These are phyloP conservation scores for Stomorhina lunata DNA, from an alignment of 2,888 invertebrate genomes.

Conservation along the genomic window DNA sequence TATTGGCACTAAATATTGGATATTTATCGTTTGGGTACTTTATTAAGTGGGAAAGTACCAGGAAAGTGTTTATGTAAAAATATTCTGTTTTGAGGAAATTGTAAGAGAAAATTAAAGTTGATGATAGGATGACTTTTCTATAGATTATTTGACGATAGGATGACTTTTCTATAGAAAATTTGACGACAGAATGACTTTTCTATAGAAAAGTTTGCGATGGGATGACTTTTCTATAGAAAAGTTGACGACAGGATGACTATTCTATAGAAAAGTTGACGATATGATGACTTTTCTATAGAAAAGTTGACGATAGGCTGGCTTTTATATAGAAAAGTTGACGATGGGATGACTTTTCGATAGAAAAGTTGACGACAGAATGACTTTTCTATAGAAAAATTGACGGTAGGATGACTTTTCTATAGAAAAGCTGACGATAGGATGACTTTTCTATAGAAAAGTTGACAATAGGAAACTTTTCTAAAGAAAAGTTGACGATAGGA, in stretches of 20 bases:
- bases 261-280: neutral
- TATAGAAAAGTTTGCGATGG: neutral
- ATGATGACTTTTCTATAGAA: neutral
- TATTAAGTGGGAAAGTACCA: neutral
- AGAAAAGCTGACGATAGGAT: neutral
- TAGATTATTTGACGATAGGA: neutral
- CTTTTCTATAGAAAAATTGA: neutral
- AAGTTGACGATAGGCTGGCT: too few species aligned
- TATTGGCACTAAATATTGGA: neutral
- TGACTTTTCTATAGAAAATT: neutral
- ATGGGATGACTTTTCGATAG: neutral
- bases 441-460: neutral
- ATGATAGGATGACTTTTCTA: too few species aligned
- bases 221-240: neutral
- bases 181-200: too few species aligned
- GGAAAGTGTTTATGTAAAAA: neutral
- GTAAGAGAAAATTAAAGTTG: too few species aligned
- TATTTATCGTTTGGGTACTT: neutral
- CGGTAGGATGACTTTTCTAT: neutral
- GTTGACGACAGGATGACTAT: neutral
- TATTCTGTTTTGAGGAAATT: too few species aligned
- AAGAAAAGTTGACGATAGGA: neutral
- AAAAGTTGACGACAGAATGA: neutral
- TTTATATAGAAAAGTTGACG: neutral
- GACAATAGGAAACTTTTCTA: neutral